Base-by-base conservation (phyloP, 2,888 invertebrate species). In the Melieria picta region DNA sequence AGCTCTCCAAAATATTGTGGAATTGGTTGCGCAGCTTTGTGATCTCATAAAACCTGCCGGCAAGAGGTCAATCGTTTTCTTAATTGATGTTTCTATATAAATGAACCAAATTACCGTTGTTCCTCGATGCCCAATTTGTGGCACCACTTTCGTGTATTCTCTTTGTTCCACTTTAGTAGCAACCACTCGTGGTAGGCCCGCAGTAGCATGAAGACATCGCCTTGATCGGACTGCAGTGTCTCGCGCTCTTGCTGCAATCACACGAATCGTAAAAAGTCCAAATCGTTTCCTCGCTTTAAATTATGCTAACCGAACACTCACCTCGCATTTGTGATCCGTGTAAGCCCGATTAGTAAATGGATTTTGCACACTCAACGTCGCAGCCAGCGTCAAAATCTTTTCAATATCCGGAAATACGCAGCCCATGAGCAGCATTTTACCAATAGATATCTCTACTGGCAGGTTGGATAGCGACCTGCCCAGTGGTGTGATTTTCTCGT, bases 351-450 rank as follows among this genome's bases (percentile, higher is more conserved):
- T 96, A 0, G 97, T 97, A 82, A 96, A 94, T 0, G 98, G 97
- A 75, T 93, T 94, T 82, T 98, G 95, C 4, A 99, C 94, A 76
- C 97, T 98, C 73, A 99, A 88, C 1, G 95, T 94, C 0, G 98
- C 96, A 0, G 98, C 94, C 45, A 98, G 86, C 0, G 96, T 95
- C 7, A 99, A 88, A 11, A 97, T 93, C 0, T 97, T 93, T 81
- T 96, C 94, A 0, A 95, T 91, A 80, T 97, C 94, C 74, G 95
- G 91, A 74, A 97, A 96, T 7, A 97, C 91, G 1, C 94, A 94
- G 0, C 97, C 97, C 89, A 96, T 91, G 42, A 98, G 93, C 52
- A 99, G 88, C 90, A 99, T 97, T 88, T 99, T 99, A 1, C 98
- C 98, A 69, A 99, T 91, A 0, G 93, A 91, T 68, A 99, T 93